Evolutionary conservation across 2,888 invertebrate species (phyloP).

Genomic region (Diarsia dahlii): DNA sequence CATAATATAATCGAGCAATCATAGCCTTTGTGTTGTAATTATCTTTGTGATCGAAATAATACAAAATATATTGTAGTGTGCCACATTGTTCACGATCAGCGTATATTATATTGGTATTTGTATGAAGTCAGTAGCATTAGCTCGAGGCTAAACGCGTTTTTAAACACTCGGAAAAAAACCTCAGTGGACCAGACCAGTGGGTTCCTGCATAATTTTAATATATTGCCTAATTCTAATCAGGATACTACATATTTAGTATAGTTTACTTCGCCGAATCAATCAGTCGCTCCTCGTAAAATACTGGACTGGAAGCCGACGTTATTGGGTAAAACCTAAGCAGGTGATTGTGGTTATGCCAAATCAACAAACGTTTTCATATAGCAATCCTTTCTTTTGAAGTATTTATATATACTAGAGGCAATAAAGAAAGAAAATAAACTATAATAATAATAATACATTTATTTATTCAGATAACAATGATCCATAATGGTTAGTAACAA

Average conservation of each 20-base stretch:
- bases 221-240: neutral
- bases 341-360: neutral
- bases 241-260: neutral
- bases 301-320: neutral
- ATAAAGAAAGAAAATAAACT: too few relatives aligned
- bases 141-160: slow-evolving; percentile 5
- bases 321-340: too few relatives aligned
- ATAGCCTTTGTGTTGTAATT: slow-evolving; percentile 46
- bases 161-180: neutral
- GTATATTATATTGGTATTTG: neutral
- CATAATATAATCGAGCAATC: slow-evolving; percentile 47
- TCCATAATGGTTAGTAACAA: too few relatives aligned
- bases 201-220: neutral
- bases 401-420: too few relatives aligned
- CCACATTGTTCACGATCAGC: slow-evolving; percentile 8
- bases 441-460: too few relatives aligned
- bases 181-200: neutral
- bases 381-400: neutral
- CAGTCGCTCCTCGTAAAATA: neutral
- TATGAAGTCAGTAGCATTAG: neutral
- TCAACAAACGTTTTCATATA: neutral
- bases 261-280: neutral
- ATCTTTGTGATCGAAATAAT: slow-evolving; percentile 20
- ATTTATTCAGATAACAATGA: too few relatives aligned
- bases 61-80: slow-evolving; percentile 25